A percentile compares a stretch with the other conserved stretches of the same genome.
Conservation (phyloP, 1,140 invertebrate species). For the Chymomyza costata region DNA sequence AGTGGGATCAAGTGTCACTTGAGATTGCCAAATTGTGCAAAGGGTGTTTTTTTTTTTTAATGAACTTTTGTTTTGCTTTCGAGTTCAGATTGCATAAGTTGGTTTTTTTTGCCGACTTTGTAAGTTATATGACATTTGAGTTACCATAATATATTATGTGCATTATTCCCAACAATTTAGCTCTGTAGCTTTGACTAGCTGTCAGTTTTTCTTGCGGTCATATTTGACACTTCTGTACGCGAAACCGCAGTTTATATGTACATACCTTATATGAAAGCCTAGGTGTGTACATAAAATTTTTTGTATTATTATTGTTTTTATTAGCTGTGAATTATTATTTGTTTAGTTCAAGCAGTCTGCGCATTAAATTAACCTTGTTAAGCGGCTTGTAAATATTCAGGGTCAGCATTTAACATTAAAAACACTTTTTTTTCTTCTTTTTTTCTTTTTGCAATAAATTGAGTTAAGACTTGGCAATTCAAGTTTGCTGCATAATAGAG, state of each 20-base stretch:
- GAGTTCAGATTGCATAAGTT: constrained; percentile 48
- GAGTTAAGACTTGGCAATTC: no score
- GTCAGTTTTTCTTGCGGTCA: constrained; percentile 29
- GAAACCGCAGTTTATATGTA: no score
- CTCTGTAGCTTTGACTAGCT: constrained; percentile 23
- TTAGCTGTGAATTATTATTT: constrained; percentile 28
- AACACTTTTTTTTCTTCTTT: no score
- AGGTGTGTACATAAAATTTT: no score
- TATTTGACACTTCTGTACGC: constrained; percentile 21
- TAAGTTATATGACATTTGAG: constrained; percentile 25
- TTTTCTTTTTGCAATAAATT: no score
- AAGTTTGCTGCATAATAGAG: no score
- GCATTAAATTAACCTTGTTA: constrained; percentile 20
- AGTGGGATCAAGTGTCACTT: constrained; percentile 13
- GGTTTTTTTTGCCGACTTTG: constrained; percentile 30
- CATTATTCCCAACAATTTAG: constrained; percentile 12
- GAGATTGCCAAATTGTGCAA: constrained; percentile 8
- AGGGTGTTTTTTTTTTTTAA: no score
- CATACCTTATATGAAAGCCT: no score
- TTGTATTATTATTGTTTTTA: not conserved
- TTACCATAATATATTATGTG: constrained; percentile 7
- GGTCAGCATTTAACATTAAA: constrained; percentile 7
- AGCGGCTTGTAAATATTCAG: constrained; percentile 1
- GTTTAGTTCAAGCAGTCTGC: constrained; percentile 6
- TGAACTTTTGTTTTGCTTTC: no score